Evolutionary conservation across 2,113 vertebrate species (phyloP).

Genomic region (Phaethornis superciliosus): DNA sequence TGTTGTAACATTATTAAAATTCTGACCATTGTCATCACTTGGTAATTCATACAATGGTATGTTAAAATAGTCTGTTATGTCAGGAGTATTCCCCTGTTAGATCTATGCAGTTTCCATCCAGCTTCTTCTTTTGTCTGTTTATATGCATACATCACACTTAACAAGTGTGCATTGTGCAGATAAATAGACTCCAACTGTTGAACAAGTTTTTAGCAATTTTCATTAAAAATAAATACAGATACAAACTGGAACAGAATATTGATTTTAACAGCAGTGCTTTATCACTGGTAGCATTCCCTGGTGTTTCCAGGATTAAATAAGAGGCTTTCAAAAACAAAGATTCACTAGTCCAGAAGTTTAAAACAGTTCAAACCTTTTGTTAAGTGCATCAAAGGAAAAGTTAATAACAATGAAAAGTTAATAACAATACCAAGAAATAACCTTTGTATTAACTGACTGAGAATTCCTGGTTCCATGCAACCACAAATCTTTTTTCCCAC

Average conservation of each 20-base stretch:
- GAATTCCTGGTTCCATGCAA: neutral
- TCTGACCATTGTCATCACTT: slow-evolving; percentile 32
- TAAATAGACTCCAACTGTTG: slow-evolving; percentile 69
- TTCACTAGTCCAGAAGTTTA: slow-evolving; percentile 46
- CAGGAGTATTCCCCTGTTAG: neutral
- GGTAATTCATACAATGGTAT: slow-evolving; percentile 35
- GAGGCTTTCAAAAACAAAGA: slow-evolving; percentile 64
- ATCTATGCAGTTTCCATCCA: neutral
- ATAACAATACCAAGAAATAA: slow-evolving; percentile 50
- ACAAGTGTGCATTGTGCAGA: slow-evolving; percentile 55
- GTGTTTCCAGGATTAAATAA: slow-evolving; percentile 57
- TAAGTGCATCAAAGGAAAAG: slow-evolving; percentile 20
- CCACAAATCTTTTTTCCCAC: slow-evolving; percentile 3
- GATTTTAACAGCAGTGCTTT: slow-evolving; percentile 70
- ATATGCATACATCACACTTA: slow-evolving; percentile 31
- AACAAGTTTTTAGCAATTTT: slow-evolving; percentile 53
- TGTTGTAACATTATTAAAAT: slow-evolving; percentile 28
- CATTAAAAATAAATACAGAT: slow-evolving; percentile 68
- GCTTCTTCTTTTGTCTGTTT: slow-evolving; percentile 52
- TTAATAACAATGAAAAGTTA: slow-evolving; percentile 34
- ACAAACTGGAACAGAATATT: slow-evolving; percentile 55
- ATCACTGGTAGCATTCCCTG: slow-evolving; percentile 61
- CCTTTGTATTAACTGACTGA: slow-evolving; percentile 29
- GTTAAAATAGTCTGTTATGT: slow-evolving; percentile 28
- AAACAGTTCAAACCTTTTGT: slow-evolving; percentile 40